Evolutionary conservation across 1,140 invertebrate species (phyloP), one percentile per base, ranked within the genome.

Genomic region (Neodiprion lecontei): DNA sequence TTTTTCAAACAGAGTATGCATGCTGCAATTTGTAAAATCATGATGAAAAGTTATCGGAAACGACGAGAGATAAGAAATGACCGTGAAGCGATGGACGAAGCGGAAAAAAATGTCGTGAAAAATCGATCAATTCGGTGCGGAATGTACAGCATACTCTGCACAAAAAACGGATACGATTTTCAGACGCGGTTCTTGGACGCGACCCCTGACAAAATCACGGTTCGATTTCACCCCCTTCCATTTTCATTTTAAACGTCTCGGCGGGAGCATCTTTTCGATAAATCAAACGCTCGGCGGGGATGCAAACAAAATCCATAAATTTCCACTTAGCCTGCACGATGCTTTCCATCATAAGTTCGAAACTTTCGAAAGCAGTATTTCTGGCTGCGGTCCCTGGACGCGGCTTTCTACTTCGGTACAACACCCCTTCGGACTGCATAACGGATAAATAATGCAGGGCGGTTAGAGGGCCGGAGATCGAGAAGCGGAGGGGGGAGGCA

Each of bases 251-350:
- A 69, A 28, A 69, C 21, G 12, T 69, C 21, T 69, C 21, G 21
- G 10, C 68, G 68, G 68, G 11, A 47, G 68, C 68, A 47, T 69
- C 68, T 23, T 47, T 75, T 79, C 80, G 79, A 80, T 87, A 87
- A 86, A 87, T 87, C 86, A 85, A 82, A 79, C 53, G 75, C 49
- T 67, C 53, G 23, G 68, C 53, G 81, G 75, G 74, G 82, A 79
- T 81, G 82, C 84, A 83, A 87, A 87, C 86, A 87, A 87, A 87
- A 86, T 86, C 85, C 86, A 87, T 87, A 87, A 87, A 87, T 87
- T 87, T 84, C 85, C 83, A 81, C 82, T 80, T 82, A 80, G 78
- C 82, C 79, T 4, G 28, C 81, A 11, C 67, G 81, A 83, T 83
- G 85, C 85, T 86, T 87, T 86, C 86, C 84, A 84, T 86, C 86